Base-by-base conservation (phyloP, 2,113 vertebrate species). In the Meriones unguiculatus region DNA sequence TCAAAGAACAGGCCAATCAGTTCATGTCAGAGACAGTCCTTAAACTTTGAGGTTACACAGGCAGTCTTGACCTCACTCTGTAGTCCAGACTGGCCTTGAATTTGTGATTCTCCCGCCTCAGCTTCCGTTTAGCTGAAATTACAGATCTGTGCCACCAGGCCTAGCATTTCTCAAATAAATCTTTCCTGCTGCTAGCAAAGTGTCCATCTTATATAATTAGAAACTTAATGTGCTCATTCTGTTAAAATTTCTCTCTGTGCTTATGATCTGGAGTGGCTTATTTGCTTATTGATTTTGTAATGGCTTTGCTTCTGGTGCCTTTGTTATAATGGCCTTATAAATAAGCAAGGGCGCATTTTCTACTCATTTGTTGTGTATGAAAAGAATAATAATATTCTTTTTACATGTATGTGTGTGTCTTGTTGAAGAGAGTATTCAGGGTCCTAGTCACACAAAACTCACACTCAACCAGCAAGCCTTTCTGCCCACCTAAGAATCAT, bases 281-380 rank as follows among this genome's bases (percentile, higher is more conserved):
- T 70, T 80, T 70, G 30, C 65, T 91, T 90, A 75, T 73, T 89
- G 54, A 89, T 92, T 67, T 85, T 73, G 46, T 84, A 91, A 78
- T 67, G 52, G 57, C 24, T 93, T 94, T 85, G 32, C 67, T 92
- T 94, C 82, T 85, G 24, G 24, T 72, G 64, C 62, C 50, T 50
- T 28, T 20, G 46, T 84, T 86, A 84, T 59, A 73, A 50, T 78
- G 76, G 38, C 57, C 11, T 87, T 65, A 69, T 70, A 87, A 87
- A 87, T 70, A 89, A 64, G 15, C n/a, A 75, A 89, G 2, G 57
- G 59, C 35, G 72, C 72, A 62, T 89, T 72, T n/a, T 50, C 35
- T 95, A 52, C 50, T 82, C 41, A 93, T 57, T 62, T 87, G 30
- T 96, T 95, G 69, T 88, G 8, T 84, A 93, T 87, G 25, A 93